phyloP scores from a whole-genome alignment of 2,797 vertebrate species.

The Notamacropus eugenii region DNA sequence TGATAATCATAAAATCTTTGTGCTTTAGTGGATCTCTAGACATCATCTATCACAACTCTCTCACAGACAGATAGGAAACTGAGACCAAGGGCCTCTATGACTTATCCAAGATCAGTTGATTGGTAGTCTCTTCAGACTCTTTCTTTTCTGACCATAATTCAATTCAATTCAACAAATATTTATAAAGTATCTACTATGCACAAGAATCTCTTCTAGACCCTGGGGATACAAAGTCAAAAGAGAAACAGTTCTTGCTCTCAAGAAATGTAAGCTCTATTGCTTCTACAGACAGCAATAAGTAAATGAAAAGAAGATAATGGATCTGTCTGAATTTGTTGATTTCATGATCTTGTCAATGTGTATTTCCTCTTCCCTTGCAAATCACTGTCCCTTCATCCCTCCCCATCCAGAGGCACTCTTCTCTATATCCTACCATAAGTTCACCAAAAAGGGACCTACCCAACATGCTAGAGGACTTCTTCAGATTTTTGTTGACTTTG shows the following conservation, averaged over 20 bases:
- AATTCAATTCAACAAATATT: background rate
- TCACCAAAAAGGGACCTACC: background rate
- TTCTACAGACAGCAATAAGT: background rate
- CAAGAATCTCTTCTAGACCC: background rate
- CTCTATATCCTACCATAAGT: background rate
- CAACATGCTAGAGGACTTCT: background rate
- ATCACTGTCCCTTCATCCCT: background rate
- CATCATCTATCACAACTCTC: background rate
- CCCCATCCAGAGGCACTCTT: background rate
- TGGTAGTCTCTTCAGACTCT: background rate
- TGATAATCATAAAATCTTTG: conserved; percentile 1
- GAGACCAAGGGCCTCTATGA: background rate
- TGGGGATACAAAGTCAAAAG: background rate
- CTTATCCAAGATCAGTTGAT: background rate
- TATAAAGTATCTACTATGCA: background rate
- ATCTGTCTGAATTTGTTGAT: background rate
- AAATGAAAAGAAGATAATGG: background rate
- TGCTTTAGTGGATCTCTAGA: background rate
- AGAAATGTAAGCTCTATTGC: background rate
- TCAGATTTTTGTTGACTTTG: background rate
- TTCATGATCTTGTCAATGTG: background rate
- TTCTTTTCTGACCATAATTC: background rate
- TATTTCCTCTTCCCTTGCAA: background rate
- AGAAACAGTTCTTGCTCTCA: background rate
- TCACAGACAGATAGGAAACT: conserved; percentile 7